Conservation (phyloP, 2,113 vertebrate species). For the Okapia johnstoni region DNA sequence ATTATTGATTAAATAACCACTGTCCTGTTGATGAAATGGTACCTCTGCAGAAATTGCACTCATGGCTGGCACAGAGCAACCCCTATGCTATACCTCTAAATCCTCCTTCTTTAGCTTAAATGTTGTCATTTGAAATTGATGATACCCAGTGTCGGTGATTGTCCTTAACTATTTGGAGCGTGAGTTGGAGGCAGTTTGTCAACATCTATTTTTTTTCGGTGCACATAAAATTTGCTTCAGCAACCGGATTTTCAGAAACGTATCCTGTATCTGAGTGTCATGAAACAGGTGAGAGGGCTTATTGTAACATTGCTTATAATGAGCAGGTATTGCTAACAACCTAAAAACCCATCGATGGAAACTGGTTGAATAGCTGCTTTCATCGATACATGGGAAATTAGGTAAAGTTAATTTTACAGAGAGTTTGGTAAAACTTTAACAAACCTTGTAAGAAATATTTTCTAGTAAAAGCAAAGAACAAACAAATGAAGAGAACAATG, state of each 20-base stretch:
- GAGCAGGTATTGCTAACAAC: neutral
- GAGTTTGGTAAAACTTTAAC: neutral
- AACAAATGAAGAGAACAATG: neutral
- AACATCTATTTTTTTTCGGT: neutral
- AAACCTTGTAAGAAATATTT: neutral
- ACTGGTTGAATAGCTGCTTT: neutral
- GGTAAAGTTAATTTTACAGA: neutral
- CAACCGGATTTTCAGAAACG: constrained; percentile 11
- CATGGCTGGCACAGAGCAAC: neutral
- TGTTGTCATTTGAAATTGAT: neutral
- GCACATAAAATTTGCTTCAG: neutral
- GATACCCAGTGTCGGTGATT: neutral
- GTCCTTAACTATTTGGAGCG: neutral
- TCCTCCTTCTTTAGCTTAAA: neutral
- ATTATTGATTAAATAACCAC: neutral
- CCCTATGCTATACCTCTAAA: no score
- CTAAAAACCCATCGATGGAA: neutral
- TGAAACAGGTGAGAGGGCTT: neutral
- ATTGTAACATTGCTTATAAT: neutral
- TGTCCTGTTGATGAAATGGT: accelerated
- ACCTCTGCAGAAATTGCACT: neutral
- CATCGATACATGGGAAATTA: neutral
- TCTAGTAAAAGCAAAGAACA: neutral
- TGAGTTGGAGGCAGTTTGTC: neutral
- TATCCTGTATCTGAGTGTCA: neutral